Evolutionary conservation across 2,797 vertebrate species (phyloP).

Genomic region (Tiaroga cobitis): DNA sequence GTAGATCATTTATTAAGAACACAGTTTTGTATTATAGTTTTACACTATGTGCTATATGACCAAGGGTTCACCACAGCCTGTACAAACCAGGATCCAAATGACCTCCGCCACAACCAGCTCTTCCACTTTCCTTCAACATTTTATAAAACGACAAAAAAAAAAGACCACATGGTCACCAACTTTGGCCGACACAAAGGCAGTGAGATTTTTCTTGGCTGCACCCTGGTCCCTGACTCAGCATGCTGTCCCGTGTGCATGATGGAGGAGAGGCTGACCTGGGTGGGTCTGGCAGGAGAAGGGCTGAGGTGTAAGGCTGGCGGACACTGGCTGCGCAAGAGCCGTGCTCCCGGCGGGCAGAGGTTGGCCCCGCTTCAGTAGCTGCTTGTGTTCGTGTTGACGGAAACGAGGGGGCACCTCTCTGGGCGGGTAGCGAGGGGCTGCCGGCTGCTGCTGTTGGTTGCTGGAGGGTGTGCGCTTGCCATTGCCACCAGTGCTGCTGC

Average conservation of each 20-base stretch:
- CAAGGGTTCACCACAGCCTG: neutral
- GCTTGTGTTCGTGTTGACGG: slow-evolving; percentile 96
- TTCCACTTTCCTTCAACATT: neutral
- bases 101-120: neutral
- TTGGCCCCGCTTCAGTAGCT: slow-evolving; percentile 95
- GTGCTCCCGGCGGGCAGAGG: slow-evolving; percentile 83
- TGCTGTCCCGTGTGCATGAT: neutral
- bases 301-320: slow-evolving; percentile 61
- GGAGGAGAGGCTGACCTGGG: slow-evolving; percentile 65
- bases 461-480: slow-evolving; percentile 87
- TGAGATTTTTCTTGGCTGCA: slow-evolving; percentile 12
- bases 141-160: neutral
- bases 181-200: neutral
- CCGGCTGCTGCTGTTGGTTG: slow-evolving; percentile 77
- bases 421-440: slow-evolving; percentile 89
- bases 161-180: neutral
- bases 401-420: slow-evolving; percentile 95
- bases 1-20: neutral
- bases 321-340: slow-evolving; percentile 50
- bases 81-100: neutral
- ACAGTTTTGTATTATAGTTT: neutral
- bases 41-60: neutral
- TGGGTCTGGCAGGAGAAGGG: slow-evolving; percentile 66
- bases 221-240: neutral
- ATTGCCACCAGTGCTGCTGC: slow-evolving; percentile 86